These are phyloP conservation scores for Drosophila siamana DNA, from an alignment of 2,888 invertebrate species.

Conservation along the genomic window DNA sequence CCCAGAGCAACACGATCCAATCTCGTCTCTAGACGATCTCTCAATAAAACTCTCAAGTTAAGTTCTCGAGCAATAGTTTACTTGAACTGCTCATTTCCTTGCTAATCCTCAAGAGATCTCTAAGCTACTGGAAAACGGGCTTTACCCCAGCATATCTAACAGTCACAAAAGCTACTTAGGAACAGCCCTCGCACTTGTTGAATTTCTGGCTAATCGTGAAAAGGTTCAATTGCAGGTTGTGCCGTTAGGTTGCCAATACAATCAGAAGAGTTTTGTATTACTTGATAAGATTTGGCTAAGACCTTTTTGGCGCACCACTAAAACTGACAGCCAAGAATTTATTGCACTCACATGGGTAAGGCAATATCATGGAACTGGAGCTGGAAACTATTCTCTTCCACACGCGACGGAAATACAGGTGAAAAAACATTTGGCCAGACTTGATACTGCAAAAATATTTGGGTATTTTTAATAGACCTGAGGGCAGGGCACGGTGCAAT, in stretches of 20 bases:
- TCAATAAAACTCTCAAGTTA: too few relatives aligned
- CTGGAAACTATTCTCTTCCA: neutral
- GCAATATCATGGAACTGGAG: neutral
- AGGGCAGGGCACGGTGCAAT: constrained; percentile 48
- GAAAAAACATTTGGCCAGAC: neutral
- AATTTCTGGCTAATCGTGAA: constrained; percentile 21
- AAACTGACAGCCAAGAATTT: constrained; percentile 19
- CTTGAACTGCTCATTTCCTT: neutral
- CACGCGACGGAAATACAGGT: neutral
- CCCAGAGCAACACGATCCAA: too few relatives aligned
- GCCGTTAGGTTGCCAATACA: constrained; percentile 24
- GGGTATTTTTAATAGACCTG: constrained; percentile 19
- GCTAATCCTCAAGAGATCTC: neutral
- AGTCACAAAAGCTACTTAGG: neutral
- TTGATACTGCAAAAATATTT: constrained; percentile 12
- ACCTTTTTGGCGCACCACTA: constrained; percentile 18
- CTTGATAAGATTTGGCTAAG: constrained; percentile 61
- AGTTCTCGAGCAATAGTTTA: neutral
- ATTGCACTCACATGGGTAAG: constrained; percentile 4
- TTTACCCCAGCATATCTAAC: neutral
- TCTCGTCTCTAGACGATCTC: too few relatives aligned
- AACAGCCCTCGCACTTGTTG: constrained; percentile 26
- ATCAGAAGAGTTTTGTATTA: constrained; percentile 19
- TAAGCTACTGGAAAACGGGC: neutral
- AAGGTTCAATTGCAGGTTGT: constrained; percentile 14